Percentiles rank a stretch among this genome's conserved stretches.
Evolutionary conservation across 1,140 invertebrate genomes (phyloP).

Genomic region (Hyposmocoma kahamanoa): DNA sequence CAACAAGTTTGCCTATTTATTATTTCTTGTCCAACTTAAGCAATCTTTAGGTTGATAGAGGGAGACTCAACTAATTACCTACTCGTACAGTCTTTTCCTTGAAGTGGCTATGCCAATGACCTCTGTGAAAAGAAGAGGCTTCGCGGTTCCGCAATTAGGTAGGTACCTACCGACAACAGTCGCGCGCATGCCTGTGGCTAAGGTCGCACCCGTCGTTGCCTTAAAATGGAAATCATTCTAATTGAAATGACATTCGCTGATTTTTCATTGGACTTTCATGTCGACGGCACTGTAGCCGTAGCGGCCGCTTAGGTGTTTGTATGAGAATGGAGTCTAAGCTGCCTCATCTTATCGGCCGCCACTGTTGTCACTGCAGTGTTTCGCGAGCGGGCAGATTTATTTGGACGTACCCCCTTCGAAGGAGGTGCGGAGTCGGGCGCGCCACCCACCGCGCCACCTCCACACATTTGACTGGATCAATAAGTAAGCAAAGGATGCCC

Average conservation of each 20-base stretch:
- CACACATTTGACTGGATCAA: constrained; percentile 74
- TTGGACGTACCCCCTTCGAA: constrained; percentile 65
- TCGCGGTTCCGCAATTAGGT: constrained; percentile 50
- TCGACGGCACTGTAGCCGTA: constrained; percentile 2
- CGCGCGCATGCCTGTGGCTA: constrained; percentile 64
- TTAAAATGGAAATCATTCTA: constrained; percentile 55
- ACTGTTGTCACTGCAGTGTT: constrained; percentile 70
- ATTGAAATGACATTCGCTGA: constrained; percentile 49
- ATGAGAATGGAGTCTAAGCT: constrained; percentile 32
- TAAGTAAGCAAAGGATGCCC: constrained; percentile 75
- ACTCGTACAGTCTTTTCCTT: constrained; percentile 31
- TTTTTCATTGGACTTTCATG: no score
- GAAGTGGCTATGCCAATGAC: constrained; percentile 49
- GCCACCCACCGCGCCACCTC: constrained; percentile 70
- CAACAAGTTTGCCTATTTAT: no score
- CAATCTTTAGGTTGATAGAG: no score
- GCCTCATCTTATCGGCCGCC: constrained; percentile 62
- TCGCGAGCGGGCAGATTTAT: constrained; percentile 72
- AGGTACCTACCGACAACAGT: constrained; percentile 31
- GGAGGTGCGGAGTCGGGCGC: constrained; percentile 52
- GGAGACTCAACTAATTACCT: not conserved
- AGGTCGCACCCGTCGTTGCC: constrained; percentile 47
- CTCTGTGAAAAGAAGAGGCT: constrained; percentile 45
- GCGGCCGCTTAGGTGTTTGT: constrained; percentile 13
- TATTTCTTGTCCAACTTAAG: no score